Evolutionary conservation across 2,113 vertebrate genomes (phyloP).

Genomic region (Hippolais icterina): DNA sequence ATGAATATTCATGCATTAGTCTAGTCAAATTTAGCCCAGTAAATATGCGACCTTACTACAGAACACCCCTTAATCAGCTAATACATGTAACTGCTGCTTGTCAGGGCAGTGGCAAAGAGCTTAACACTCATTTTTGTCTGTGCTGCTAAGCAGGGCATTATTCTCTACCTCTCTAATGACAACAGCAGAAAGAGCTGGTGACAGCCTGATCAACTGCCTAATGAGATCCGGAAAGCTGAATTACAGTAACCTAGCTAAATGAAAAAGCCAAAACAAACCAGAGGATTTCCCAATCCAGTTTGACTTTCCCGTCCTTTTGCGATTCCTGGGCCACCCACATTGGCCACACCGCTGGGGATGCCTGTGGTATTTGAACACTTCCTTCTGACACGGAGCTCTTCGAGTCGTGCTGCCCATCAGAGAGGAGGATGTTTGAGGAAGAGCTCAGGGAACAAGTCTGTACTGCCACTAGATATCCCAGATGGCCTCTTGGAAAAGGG

Average conservation of each 20-base stretch:
- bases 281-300: neutral
- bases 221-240: neutral
- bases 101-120: neutral
- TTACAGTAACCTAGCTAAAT: neutral
- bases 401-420: rapidly evolving
- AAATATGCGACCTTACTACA: neutral
- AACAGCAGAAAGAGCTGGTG: neutral
- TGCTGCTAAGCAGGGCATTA: neutral
- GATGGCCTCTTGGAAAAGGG: neutral
- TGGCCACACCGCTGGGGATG: neutral
- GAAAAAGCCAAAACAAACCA: neutral
- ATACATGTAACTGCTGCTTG: neutral
- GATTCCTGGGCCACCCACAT: neutral
- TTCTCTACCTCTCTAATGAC: neutral
- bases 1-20: neutral
- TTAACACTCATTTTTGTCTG: neutral
- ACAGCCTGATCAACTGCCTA: neutral
- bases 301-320: rapidly evolving
- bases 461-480: neutral
- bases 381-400: neutral
- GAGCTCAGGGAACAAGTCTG: rapidly evolving
- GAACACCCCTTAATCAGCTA: neutral
- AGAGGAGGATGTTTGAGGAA: neutral
- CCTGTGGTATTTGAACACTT: neutral
- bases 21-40: neutral